Conservation (phyloP, 2,888 invertebrate genomes). For the Eumerus sabulonum region DNA sequence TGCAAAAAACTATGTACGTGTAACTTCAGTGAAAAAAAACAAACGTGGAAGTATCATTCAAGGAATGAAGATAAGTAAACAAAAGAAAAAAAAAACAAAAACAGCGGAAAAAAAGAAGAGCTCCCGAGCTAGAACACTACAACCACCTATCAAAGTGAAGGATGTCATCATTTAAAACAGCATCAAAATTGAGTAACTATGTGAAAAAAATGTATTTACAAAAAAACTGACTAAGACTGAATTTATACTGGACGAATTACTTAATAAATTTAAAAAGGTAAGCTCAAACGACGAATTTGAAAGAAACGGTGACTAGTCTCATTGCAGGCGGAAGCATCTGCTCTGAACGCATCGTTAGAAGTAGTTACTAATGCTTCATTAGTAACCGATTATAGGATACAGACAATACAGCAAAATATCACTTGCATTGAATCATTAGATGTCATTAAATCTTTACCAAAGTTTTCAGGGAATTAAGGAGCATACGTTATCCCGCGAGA, state of each 20-base stretch:
- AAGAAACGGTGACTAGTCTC: not conserved
- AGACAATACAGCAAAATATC: constrained; percentile 2
- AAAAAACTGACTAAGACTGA: no score
- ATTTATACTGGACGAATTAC: not conserved
- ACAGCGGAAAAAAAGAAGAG: no score
- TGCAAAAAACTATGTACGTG: no score
- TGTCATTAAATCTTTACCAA: constrained; percentile 36
- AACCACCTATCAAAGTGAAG: no score
- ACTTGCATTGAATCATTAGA: constrained; percentile 5
- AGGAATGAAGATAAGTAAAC: no score
- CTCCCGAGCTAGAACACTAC: no score
- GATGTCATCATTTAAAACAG: no score
- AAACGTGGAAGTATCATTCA: no score
- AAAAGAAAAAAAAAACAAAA: no score
- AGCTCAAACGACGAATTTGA: not conserved
- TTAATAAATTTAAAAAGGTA: not conserved
- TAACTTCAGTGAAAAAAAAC: no score
- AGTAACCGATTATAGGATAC: constrained; percentile 8
- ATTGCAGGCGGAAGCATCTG: not conserved
- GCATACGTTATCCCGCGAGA: constrained; percentile 51
- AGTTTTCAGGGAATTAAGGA: constrained; percentile 24
- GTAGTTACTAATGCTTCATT: not conserved
- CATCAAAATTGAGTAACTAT: no score
- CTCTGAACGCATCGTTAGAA: not conserved
- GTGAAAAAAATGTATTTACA: no score